Conservation (phyloP, 2,113 vertebrate species). For the Tachysurus vachellii region DNA sequence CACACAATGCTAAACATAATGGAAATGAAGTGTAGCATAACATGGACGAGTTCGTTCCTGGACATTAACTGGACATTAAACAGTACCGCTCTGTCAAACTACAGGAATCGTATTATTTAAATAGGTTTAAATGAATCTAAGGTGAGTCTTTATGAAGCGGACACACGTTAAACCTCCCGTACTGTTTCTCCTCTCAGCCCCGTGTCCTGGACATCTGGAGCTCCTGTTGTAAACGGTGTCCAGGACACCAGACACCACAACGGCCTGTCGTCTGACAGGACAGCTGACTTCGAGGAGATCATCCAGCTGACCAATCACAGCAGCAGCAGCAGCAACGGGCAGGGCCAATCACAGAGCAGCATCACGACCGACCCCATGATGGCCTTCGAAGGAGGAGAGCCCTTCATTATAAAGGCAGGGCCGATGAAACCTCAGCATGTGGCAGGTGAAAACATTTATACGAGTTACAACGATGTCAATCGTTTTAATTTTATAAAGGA, state of each 20-base stretch:
- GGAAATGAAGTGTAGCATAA: not conserved
- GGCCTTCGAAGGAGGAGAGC: conserved; percentile 83
- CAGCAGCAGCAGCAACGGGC: conserved; percentile 49
- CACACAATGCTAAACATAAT: not conserved
- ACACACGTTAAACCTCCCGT: not conserved
- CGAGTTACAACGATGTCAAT: not conserved
- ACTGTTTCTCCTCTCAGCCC: conserved; percentile 59
- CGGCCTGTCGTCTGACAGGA: conserved; percentile 79
- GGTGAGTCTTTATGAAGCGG: not conserved
- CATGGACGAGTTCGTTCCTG: not conserved
- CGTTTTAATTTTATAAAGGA: not conserved
- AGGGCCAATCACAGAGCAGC: conserved; percentile 64
- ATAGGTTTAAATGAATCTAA: no score
- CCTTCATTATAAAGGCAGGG: conserved; percentile 85
- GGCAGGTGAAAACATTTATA: conserved; percentile 76
- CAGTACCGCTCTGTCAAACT: not conserved
- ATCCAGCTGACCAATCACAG: conserved; percentile 71
- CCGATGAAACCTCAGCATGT: conserved; percentile 88
- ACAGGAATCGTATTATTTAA: not conserved
- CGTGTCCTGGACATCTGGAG: conserved; percentile 27
- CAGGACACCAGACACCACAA: conserved; percentile 84
- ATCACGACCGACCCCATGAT: conserved; percentile 77
- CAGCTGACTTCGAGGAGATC: conserved; percentile 70
- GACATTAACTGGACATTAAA: not conserved
- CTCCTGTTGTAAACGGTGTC: conserved; percentile 80